Evolutionary conservation across 2,888 invertebrate species (phyloP).

Genomic region (Bombylius discolor): DNA sequence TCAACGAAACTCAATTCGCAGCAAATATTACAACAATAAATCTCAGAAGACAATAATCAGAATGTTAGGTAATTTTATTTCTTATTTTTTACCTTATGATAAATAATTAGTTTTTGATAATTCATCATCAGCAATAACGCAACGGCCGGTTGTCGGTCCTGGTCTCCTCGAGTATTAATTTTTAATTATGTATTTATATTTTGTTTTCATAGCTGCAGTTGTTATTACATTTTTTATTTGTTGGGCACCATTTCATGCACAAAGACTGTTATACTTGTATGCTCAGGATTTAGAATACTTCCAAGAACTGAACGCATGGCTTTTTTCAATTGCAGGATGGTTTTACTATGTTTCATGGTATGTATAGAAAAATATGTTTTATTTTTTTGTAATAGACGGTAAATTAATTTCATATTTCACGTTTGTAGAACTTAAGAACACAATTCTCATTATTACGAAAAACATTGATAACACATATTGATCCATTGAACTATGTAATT

Average conservation of each 20-base stretch:
- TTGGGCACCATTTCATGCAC: constrained; percentile 94
- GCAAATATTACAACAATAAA: constrained; percentile 40
- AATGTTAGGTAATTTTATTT: constrained; percentile 68
- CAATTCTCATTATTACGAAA: too few species aligned
- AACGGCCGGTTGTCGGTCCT: too few species aligned
- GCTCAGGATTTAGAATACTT: constrained; percentile 47
- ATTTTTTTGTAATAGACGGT: too few species aligned
- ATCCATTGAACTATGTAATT: too few species aligned
- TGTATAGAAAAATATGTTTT: constrained; percentile 7
- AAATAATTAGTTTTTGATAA: too few species aligned
- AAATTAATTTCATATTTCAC: too few species aligned
- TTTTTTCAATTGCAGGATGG: constrained; percentile 66
- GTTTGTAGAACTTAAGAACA: too few species aligned
- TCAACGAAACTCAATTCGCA: constrained; percentile 49
- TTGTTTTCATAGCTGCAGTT: constrained; percentile 59
- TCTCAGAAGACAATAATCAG: constrained; percentile 61
- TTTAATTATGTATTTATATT: neutral
- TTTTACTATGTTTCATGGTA: constrained; percentile 63
- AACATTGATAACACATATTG: too few species aligned
- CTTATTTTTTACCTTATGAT: too few species aligned
- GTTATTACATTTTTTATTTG: constrained; percentile 88
- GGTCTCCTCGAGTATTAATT: too few species aligned
- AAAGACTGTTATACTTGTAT: constrained; percentile 72
- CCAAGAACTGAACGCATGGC: constrained; percentile 59
- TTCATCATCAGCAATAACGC: too few species aligned